These are phyloP conservation scores for Petaurus breviceps DNA, from an alignment of 2,113 vertebrate genomes.

Conservation along the genomic window DNA sequence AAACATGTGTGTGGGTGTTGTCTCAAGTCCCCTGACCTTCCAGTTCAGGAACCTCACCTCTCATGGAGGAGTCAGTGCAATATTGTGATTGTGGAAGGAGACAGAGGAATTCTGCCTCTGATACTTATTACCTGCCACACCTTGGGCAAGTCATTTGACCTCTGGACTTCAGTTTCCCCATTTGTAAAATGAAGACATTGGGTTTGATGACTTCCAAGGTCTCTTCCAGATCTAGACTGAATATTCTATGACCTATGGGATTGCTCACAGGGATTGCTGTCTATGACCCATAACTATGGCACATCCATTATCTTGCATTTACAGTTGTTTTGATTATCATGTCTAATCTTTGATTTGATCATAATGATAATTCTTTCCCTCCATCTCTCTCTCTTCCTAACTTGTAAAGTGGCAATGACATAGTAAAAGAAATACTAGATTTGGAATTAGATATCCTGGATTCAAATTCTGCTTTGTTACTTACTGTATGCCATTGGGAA, in stretches of 20 bases:
- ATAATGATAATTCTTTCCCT: not conserved
- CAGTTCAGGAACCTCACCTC: not conserved
- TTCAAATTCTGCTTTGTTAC: not conserved
- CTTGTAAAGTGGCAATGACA: not conserved
- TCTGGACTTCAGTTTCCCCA: not conserved
- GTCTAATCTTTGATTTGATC: not conserved
- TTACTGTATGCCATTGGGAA: not conserved
- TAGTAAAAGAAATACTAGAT: not conserved
- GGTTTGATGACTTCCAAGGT: not conserved
- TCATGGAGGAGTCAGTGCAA: not conserved
- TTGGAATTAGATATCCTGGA: not conserved
- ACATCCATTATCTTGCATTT: not conserved
- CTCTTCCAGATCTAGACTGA: not conserved
- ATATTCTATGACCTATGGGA: not conserved
- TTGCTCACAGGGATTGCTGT: not conserved
- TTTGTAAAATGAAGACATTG: not conserved
- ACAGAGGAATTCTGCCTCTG: not conserved
- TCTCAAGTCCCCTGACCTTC: not conserved
- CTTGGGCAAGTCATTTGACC: not conserved
- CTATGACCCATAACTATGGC: not conserved
- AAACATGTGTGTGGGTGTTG: not conserved
- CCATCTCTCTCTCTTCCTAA: not conserved
- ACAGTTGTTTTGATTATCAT: not conserved
- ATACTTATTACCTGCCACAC: not conserved
- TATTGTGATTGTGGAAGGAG: not conserved